phyloP scores from a whole-genome alignment of 2,113 vertebrate genomes.

The Callocephalon fimbriatum region DNA sequence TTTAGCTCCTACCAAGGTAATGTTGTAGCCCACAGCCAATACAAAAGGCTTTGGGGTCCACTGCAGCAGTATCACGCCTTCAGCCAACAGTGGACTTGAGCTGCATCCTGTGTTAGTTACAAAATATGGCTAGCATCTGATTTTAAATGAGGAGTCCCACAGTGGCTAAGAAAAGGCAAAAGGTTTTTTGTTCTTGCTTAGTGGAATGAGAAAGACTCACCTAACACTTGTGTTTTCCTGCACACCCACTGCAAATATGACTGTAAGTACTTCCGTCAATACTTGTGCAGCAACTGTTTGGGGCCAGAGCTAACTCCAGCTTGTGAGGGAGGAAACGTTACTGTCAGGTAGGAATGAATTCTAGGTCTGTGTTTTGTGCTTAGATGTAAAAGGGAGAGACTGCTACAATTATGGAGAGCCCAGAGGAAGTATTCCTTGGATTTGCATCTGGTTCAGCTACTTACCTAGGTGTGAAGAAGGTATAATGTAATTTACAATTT shows the following conservation, averaged over 20 bases:
- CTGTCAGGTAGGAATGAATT: not conserved
- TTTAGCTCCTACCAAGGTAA: not conserved
- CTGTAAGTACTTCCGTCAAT: not conserved
- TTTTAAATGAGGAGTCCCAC: not conserved
- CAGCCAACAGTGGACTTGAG: not conserved
- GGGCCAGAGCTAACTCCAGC: not conserved
- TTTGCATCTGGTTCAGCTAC: not conserved
- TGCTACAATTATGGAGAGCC: not conserved
- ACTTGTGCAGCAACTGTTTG: not conserved
- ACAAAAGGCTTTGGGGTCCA: not conserved
- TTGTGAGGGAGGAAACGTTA: not conserved
- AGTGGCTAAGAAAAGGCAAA: not conserved
- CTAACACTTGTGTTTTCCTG: not conserved
- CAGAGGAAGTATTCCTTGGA: not conserved
- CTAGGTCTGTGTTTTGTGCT: not conserved
- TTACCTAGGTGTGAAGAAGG: not conserved
- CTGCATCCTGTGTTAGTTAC: not conserved
- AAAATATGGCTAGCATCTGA: not conserved
- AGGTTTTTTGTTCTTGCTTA: not conserved
- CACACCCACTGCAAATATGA: not conserved
- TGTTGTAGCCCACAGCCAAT: rapidly evolving
- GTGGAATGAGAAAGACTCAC: not conserved
- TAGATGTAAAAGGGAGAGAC: not conserved
- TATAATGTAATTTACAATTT: not conserved
- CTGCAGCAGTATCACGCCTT: not conserved